Percentiles rank a stretch among this genome's conserved stretches.
These are phyloP conservation scores for Pyrocoelia pectoralis DNA, from an alignment of 2,888 invertebrate species.

Conservation along the genomic window DNA sequence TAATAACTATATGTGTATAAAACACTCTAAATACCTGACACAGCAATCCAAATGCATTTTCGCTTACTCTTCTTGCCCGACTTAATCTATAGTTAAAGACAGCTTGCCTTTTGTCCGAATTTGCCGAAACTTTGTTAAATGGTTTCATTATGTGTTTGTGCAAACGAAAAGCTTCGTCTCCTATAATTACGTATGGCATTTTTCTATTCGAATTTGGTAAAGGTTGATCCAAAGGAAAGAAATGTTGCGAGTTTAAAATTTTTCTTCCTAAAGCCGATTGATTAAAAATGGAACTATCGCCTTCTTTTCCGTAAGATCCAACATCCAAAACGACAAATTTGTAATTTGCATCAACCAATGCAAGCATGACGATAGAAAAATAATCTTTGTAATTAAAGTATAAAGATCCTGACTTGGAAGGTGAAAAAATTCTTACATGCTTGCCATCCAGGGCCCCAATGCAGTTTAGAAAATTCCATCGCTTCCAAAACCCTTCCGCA, in stretches of 20 bases:
- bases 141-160: not conserved
- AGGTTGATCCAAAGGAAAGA: not conserved
- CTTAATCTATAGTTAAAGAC: not conserved
- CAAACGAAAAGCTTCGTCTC: not conserved
- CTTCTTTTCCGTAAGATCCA: too few species aligned
- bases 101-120: not conserved
- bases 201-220: not conserved
- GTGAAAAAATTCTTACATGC: constrained; percentile 3
- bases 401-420: not conserved
- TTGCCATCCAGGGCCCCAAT: constrained; percentile 2
- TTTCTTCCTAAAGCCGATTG: too few species aligned
- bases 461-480: not conserved
- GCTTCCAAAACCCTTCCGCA: too few species aligned
- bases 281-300: too few species aligned
- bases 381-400: not conserved
- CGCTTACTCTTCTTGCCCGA: not conserved
- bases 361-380: not conserved
- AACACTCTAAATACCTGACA: too few species aligned
- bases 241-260: not conserved
- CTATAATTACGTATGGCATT: not conserved
- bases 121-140: not conserved
- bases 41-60: not conserved
- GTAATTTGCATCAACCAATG: not conserved
- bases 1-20: too few species aligned
- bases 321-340: too few species aligned